phyloP scores from a whole-genome alignment of 2,113 vertebrate genomes.

The Amphiprion percula region DNA sequence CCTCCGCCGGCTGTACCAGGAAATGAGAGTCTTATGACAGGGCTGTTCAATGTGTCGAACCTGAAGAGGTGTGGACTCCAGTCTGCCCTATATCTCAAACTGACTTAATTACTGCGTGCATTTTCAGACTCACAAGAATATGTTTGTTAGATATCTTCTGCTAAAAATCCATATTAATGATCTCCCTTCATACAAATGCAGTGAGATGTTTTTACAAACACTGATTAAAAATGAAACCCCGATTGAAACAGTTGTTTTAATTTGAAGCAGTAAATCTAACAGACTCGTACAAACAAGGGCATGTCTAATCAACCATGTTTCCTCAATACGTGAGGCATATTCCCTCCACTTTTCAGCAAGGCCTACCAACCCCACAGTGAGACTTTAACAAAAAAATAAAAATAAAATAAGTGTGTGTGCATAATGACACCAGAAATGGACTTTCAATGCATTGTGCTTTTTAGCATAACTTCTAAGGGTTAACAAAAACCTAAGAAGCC shows the following conservation, averaged over 20 bases:
- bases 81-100: neutral
- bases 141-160: neutral
- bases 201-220: neutral
- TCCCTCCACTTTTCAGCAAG: constrained; percentile 62
- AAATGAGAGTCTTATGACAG: constrained; percentile 82
- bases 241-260: constrained; percentile 80
- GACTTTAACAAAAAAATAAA: constrained; percentile 31
- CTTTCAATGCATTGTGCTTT: constrained; percentile 72
- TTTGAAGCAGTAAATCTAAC: constrained; percentile 82
- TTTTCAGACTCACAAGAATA: neutral
- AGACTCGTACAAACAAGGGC: constrained; percentile 79
- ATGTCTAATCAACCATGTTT: constrained; percentile 69
- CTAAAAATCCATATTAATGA: neutral
- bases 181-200: constrained; percentile 3
- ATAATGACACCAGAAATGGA: constrained; percentile 47
- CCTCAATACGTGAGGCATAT: constrained; percentile 50
- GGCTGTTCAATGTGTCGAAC: constrained; percentile 15
- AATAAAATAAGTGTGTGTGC: constrained; percentile 20
- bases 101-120: neutral
- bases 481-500: constrained; percentile 63
- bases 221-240: constrained; percentile 34
- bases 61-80: constrained; percentile 25
- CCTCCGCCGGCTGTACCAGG: constrained; percentile 61
- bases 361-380: constrained; percentile 58
- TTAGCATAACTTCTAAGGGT: constrained; percentile 58